Evolutionary conservation across 2,113 vertebrate genomes (phyloP).

Genomic region (Himantopus leucocephalus): DNA sequence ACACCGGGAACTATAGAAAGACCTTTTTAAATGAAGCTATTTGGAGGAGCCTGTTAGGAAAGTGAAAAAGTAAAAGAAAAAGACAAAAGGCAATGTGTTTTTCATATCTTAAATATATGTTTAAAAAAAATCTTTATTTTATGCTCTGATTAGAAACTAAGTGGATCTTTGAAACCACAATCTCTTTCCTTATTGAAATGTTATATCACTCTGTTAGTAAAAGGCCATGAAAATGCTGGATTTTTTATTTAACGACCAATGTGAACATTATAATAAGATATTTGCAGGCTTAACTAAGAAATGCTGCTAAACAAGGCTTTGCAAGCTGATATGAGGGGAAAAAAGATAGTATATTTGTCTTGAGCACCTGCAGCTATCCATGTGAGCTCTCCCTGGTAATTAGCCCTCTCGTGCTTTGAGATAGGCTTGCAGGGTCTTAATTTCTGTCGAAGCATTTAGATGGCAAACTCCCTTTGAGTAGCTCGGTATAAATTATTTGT

Average conservation of each 20-base stretch:
- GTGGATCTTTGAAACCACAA: neutral
- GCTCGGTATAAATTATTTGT: neutral
- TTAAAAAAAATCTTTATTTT: neutral
- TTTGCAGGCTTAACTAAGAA: neutral
- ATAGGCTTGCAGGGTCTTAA: neutral
- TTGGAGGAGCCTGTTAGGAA: neutral
- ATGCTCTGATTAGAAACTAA: constrained; percentile 20
- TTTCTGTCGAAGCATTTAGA: neutral
- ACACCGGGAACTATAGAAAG: neutral
- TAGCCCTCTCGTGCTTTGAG: neutral
- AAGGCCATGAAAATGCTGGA: neutral
- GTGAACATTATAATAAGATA: neutral
- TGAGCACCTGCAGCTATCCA: neutral
- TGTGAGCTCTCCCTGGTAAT: neutral
- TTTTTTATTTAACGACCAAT: constrained; percentile 7
- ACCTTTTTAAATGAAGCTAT: neutral
- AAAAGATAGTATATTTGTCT: neutral
- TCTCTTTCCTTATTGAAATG: constrained; percentile 19
- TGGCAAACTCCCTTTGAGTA: neutral
- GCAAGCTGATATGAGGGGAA: neutral
- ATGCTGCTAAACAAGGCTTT: neutral
- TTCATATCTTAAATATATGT: neutral
- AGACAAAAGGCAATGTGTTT: neutral
- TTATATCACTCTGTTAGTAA: constrained; percentile 18
- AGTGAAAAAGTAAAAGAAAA: neutral